phyloP scores from a whole-genome alignment of 2,888 invertebrate genomes.

The Lissonota sp. region DNA sequence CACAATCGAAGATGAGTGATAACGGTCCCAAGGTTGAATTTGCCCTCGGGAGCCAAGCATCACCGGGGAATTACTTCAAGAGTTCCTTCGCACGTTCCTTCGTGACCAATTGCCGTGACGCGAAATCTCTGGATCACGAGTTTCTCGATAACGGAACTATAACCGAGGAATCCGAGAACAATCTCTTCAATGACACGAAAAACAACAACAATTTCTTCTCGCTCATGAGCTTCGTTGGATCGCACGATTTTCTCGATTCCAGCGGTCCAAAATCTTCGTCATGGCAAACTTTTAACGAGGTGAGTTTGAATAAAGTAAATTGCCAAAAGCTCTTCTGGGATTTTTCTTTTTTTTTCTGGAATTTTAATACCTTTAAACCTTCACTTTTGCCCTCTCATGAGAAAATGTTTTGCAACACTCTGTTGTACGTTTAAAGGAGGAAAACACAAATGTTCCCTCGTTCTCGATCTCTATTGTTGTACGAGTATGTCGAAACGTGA shows the following conservation, averaged over 20 bases:
- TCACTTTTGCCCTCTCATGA: no score
- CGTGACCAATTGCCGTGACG: slow-evolving; percentile 81
- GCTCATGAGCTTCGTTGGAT: slow-evolving; percentile 69
- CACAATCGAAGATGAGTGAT: slow-evolving; percentile 69
- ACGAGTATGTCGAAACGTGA: no score
- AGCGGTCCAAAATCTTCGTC: slow-evolving; percentile 57
- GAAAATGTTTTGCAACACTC: no score
- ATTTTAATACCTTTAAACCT: no score
- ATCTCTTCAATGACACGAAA: slow-evolving; percentile 55
- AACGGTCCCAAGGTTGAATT: slow-evolving; percentile 76
- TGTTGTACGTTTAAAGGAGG: no score
- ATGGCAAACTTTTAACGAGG: slow-evolving; percentile 62
- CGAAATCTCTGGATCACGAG: slow-evolving; percentile 83
- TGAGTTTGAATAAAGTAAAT: slow-evolving; percentile 1
- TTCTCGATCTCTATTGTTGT: neutral
- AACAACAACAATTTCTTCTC: slow-evolving; percentile 76
- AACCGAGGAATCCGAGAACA: slow-evolving; percentile 65
- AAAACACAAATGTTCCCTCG: neutral
- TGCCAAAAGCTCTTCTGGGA: no score
- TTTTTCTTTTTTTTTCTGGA: neutral
- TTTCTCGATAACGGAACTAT: slow-evolving; percentile 71
- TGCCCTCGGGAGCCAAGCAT: slow-evolving; percentile 79
- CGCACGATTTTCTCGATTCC: slow-evolving; percentile 20
- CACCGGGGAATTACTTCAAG: slow-evolving; percentile 85
- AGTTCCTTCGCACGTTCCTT: slow-evolving; percentile 86